Evolutionary conservation across 2,113 vertebrate genomes (phyloP).

Genomic region (Xyliphius kryptos): DNA sequence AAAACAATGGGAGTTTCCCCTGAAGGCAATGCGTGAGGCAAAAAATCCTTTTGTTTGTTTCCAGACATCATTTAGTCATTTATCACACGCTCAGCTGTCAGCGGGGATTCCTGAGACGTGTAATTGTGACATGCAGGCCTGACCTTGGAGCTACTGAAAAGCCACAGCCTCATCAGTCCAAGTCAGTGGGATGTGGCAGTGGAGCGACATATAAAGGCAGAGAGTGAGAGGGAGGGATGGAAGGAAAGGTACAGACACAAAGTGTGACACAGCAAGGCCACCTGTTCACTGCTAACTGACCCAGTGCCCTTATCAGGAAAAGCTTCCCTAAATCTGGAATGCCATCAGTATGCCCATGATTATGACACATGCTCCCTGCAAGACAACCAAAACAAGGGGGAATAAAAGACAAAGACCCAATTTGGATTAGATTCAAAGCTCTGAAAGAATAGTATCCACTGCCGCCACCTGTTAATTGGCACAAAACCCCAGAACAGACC

Average conservation of each 20-base stretch:
- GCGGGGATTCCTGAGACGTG: constrained; percentile 42
- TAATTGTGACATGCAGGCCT: constrained; percentile 56
- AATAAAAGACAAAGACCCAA: constrained; percentile 5
- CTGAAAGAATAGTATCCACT: neutral
- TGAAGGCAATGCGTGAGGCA: neutral
- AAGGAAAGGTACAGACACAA: constrained; percentile 27
- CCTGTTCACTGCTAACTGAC: constrained; percentile 64
- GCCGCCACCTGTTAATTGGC: constrained; percentile 22
- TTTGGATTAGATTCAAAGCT: constrained; percentile 6
- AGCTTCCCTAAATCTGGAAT: constrained; percentile 54
- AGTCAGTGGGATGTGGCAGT: constrained; percentile 20
- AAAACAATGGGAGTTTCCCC: neutral
- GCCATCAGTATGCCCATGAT: constrained; percentile 46
- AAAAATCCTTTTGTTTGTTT: constrained; percentile 37
- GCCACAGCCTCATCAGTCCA: constrained; percentile 44
- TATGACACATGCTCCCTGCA: constrained; percentile 38
- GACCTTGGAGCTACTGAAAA: constrained; percentile 51
- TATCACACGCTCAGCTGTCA: constrained; percentile 31
- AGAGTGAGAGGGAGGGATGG: constrained; percentile 39
- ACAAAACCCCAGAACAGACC: neutral
- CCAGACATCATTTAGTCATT: constrained; percentile 50
- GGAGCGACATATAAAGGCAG: constrained; percentile 37
- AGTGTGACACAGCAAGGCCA: constrained; percentile 43
- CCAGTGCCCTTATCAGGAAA: constrained; percentile 55
- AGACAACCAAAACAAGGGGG: constrained; percentile 11